phyloP scores from a whole-genome alignment of 1,140 invertebrate species.

The Aleiodes sp. region DNA sequence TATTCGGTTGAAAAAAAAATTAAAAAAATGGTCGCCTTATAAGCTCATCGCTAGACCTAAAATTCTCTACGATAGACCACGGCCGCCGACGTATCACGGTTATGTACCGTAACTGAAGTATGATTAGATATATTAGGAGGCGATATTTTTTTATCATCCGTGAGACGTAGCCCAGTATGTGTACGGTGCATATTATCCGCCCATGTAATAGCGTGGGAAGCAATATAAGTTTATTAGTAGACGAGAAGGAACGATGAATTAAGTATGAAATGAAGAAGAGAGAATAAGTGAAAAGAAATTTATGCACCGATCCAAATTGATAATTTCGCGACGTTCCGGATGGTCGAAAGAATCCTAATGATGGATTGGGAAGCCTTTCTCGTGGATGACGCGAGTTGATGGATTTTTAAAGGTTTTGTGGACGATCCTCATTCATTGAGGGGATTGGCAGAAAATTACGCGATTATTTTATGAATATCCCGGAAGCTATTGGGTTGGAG shows the following conservation, averaged over 20 bases:
- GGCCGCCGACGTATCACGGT: constrained; percentile 16
- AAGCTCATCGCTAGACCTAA: constrained; percentile 18
- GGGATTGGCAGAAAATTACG: too few relatives aligned
- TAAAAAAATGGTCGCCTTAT: constrained; percentile 9
- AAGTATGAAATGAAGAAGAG: not conserved
- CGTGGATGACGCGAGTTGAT: too few relatives aligned
- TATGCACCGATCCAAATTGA: constrained; percentile 19
- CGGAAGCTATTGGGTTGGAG: too few relatives aligned
- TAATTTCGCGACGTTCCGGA: too few relatives aligned
- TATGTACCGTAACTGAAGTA: constrained; percentile 32
- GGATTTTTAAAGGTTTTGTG: too few relatives aligned
- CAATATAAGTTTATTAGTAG: constrained; percentile 3
- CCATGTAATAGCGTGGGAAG: constrained; percentile 33
- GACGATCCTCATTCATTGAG: too few relatives aligned
- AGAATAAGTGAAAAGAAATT: too few relatives aligned
- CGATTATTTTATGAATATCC: too few relatives aligned
- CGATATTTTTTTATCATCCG: constrained; percentile 22
- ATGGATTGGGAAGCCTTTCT: too few relatives aligned
- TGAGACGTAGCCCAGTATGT: not conserved
- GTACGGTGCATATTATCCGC: not conserved
- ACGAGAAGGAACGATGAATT: not conserved
- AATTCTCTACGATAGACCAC: not conserved
- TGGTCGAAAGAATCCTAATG: too few relatives aligned
- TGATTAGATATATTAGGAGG: constrained; percentile 30
- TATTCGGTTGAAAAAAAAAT: not conserved